Conservation (phyloP, 2,888 invertebrate genomes). For the Thysanoteuthis rhombus region DNA sequence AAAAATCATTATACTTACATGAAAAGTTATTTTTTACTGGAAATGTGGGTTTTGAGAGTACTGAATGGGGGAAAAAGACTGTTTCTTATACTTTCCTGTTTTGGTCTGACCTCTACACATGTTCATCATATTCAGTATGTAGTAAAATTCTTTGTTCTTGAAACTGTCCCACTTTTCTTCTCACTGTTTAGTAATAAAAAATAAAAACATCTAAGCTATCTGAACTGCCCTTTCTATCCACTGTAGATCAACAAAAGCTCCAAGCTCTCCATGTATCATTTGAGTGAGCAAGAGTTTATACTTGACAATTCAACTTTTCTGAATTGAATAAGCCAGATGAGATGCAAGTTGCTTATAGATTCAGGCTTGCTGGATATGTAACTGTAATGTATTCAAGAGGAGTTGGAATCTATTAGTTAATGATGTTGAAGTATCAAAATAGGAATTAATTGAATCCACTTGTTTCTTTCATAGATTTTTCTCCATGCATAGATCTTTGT, state of each 20-base stretch:
- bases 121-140: not conserved
- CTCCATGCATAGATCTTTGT: too few relatives aligned
- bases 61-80: not conserved
- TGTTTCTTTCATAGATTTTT: too few relatives aligned
- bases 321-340: not conserved
- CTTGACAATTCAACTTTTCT: not conserved
- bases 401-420: too few relatives aligned
- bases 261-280: not conserved
- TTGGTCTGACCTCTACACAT: not conserved
- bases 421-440: too few relatives aligned
- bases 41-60: too few relatives aligned
- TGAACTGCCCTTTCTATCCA: not conserved
- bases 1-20: too few relatives aligned
- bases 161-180: not conserved
- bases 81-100: not conserved
- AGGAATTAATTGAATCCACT: too few relatives aligned
- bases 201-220: not conserved
- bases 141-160: not conserved
- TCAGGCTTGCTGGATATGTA: too few relatives aligned
- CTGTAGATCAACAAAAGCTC: not conserved
- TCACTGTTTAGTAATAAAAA: not conserved
- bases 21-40: too few relatives aligned
- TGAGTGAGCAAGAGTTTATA: not conserved
- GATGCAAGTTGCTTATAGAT: not conserved
- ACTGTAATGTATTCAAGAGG: too few relatives aligned